These are phyloP conservation scores for Odontocolon sp. DNA, from an alignment of 2,888 invertebrate species.

Conservation along the genomic window DNA sequence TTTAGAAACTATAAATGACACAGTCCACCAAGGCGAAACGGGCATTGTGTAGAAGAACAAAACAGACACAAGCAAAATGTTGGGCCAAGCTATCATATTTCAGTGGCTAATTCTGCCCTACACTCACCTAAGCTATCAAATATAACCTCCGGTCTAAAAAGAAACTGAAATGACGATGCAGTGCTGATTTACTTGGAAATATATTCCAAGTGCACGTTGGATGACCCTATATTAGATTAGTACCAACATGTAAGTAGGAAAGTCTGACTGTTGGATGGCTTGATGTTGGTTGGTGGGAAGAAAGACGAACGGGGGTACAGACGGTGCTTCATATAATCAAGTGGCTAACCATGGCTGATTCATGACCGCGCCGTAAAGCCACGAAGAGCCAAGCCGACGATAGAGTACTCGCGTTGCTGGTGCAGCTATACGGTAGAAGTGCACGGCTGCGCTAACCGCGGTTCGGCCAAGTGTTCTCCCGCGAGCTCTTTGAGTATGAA, in stretches of 20 bases:
- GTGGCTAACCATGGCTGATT: constrained; percentile 72
- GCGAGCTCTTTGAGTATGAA: constrained; percentile 50
- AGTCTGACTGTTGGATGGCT: not conserved
- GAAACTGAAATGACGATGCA: too few relatives aligned
- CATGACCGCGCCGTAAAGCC: constrained; percentile 64
- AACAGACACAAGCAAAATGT: too few relatives aligned
- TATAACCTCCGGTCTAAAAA: too few relatives aligned
- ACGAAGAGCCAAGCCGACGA: constrained; percentile 53
- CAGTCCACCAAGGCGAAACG: too few relatives aligned
- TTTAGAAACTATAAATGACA: too few relatives aligned
- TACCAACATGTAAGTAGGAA: constrained; percentile 9
- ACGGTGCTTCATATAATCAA: constrained; percentile 66
- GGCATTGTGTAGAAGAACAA: too few relatives aligned
- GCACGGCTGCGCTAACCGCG: not conserved
- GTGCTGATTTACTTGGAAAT: too few relatives aligned
- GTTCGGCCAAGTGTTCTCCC: constrained; percentile 31
- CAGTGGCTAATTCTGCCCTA: too few relatives aligned
- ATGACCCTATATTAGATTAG: not conserved
- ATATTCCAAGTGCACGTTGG: too few relatives aligned
- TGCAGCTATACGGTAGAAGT: not conserved
- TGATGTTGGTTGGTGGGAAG: constrained; percentile 11
- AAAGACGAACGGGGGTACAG: constrained; percentile 24
- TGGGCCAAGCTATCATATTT: too few relatives aligned
- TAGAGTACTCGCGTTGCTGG: constrained; percentile 36
- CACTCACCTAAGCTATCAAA: too few relatives aligned